Percentiles rank a stretch among this genome's conserved stretches.
Conservation (phyloP, 53 echinoderm and acorn worm species). For the Echinarachnius parma region DNA sequence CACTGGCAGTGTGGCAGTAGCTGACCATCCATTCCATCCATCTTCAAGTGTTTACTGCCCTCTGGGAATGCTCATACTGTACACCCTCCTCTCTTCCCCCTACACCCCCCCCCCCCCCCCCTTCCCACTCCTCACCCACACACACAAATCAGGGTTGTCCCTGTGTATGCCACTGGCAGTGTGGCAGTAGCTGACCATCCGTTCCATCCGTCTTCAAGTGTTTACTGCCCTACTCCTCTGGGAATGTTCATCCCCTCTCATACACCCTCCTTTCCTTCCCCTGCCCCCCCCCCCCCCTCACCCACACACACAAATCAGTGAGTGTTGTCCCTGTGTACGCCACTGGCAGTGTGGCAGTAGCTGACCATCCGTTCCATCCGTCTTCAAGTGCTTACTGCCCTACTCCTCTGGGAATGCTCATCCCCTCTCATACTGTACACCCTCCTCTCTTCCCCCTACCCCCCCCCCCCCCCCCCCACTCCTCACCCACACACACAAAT, state of each 20-base stretch:
- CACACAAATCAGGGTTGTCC: background rate
- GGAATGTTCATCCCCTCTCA: background rate
- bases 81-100: background rate
- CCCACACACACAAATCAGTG: too few species aligned
- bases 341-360: too few species aligned
- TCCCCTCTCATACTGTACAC: too few species aligned
- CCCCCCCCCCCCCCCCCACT: background rate
- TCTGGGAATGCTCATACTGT: background rate
- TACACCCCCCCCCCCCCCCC: background rate
- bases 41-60: too few species aligned
- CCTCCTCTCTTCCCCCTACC: background rate
- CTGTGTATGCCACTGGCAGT: too few species aligned
- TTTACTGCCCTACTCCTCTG: background rate
- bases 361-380: too few species aligned
- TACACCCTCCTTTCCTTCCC: background rate
- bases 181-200: too few species aligned
- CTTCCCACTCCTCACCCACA: background rate
- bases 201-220: background rate
- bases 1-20: too few species aligned
- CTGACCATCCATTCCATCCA: too few species aligned
- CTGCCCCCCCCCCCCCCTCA: background rate
- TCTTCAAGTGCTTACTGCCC: too few species aligned
- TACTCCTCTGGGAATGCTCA: background rate
- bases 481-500: background rate
- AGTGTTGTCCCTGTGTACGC: too few species aligned